Conservation (phyloP, 2,797 vertebrate genomes). For the Cheirogaleus major region DNA sequence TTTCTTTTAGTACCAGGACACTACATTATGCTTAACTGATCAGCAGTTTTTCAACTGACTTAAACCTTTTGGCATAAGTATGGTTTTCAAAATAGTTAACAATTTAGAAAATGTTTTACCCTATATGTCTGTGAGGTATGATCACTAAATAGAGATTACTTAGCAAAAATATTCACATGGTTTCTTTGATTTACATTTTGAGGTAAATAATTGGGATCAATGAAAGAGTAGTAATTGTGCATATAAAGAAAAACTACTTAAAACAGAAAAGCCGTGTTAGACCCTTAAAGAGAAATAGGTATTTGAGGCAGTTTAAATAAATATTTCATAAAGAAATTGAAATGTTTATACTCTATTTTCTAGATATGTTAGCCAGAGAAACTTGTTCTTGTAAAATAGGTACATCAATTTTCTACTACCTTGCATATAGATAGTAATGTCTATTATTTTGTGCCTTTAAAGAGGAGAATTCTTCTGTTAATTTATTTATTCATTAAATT, state of each 20-base stretch:
- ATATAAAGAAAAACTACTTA: neutral
- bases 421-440: neutral
- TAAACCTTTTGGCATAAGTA: neutral
- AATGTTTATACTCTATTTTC: neutral
- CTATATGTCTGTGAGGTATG: neutral
- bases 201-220: neutral
- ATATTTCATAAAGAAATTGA: slow-evolving; percentile 31
- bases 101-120: neutral
- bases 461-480: neutral
- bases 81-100: neutral
- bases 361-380: neutral
- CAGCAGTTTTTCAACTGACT: neutral
- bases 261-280: neutral
- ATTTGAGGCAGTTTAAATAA: neutral
- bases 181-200: slow-evolving; percentile 40
- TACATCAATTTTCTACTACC: neutral
- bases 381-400: neutral
- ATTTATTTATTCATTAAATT: neutral
- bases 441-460: neutral
- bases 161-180: neutral
- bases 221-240: neutral
- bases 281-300: neutral
- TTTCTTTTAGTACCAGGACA: neutral
- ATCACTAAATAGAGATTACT: neutral
- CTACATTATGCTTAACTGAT: neutral